phyloP scores from a whole-genome alignment of 2,888 invertebrate genomes.

The Invenusta paracnida region DNA sequence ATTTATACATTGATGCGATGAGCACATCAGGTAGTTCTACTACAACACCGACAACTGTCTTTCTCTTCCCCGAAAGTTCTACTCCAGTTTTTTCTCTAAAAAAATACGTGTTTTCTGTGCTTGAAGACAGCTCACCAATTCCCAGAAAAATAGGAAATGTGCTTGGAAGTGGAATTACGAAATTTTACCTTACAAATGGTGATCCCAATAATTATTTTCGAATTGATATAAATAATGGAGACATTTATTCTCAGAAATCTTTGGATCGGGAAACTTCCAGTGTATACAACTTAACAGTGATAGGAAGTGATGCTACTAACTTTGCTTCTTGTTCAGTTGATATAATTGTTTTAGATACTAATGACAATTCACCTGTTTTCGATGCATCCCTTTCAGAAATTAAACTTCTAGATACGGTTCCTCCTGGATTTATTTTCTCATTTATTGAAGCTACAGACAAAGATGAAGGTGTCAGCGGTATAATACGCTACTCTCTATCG shows the following conservation, averaged over 20 bases:
- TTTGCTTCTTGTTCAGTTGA: slow-evolving; percentile 28
- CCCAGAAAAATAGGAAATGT: not conserved
- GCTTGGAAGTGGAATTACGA: not conserved
- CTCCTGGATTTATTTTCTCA: slow-evolving; percentile 73
- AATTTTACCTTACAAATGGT: slow-evolving; percentile 69
- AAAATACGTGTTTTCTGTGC: not conserved
- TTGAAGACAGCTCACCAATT: not conserved
- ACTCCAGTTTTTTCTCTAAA: not conserved
- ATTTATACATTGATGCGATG: not conserved
- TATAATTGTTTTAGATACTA: slow-evolving; percentile 73
- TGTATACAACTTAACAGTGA: slow-evolving; percentile 73
- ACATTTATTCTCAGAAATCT: slow-evolving; percentile 70
- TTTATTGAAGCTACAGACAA: slow-evolving; percentile 52
- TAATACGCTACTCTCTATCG: not conserved
- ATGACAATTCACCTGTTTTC: slow-evolving; percentile 90
- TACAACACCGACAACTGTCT: not conserved
- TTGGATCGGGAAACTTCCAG: slow-evolving; percentile 78
- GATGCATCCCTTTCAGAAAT: slow-evolving; percentile 86
- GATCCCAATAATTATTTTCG: slow-evolving; percentile 73
- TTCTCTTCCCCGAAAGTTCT: not conserved
- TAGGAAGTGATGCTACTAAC: slow-evolving; percentile 64
- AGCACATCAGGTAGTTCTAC: not conserved
- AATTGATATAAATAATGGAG: slow-evolving; percentile 74
- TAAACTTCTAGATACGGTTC: slow-evolving; percentile 79
- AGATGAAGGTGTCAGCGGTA: slow-evolving; percentile 50